phyloP scores from a whole-genome alignment of 1,140 invertebrate genomes.

The Octopus bimaculoides region DNA sequence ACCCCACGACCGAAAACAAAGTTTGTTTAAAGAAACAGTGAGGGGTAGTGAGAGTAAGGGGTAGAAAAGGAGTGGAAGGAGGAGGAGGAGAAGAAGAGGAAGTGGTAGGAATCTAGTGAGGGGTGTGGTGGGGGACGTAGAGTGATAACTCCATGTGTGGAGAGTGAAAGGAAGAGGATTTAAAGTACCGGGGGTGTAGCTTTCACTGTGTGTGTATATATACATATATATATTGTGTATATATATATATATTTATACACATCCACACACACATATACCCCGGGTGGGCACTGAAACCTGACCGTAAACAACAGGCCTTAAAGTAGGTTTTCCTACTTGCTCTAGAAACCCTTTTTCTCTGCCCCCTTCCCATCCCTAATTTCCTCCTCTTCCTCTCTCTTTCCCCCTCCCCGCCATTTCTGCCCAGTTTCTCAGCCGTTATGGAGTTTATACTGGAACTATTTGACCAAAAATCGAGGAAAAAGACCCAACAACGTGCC shows the following conservation, averaged over 20 bases:
- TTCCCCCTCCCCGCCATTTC: neutral
- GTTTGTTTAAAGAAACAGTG: no score
- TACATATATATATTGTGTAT: no score
- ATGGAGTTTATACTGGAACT: slow-evolving; percentile 7
- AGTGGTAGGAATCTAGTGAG: no score
- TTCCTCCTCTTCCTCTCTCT: neutral
- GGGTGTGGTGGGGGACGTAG: no score
- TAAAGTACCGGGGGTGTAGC: no score
- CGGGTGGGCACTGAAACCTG: neutral
- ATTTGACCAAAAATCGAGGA: slow-evolving; percentile 9
- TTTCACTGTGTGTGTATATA: no score
- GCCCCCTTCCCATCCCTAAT: neutral
- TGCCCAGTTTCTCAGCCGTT: neutral
- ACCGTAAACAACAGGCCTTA: neutral
- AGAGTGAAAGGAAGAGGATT: no score
- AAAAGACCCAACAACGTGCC: neutral
- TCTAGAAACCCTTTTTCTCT: neutral
- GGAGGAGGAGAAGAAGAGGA: no score
- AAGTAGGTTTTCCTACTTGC: neutral
- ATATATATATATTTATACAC: neutral
- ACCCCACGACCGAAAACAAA: no score
- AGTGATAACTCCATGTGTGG: no score
- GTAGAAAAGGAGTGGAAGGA: no score
- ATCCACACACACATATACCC: neutral
- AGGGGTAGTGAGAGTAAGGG: no score